Evolutionary conservation across 2,797 vertebrate genomes (phyloP), one percentile per base, ranked within the genome.

Genomic region (Neoniphon sammara): DNA sequence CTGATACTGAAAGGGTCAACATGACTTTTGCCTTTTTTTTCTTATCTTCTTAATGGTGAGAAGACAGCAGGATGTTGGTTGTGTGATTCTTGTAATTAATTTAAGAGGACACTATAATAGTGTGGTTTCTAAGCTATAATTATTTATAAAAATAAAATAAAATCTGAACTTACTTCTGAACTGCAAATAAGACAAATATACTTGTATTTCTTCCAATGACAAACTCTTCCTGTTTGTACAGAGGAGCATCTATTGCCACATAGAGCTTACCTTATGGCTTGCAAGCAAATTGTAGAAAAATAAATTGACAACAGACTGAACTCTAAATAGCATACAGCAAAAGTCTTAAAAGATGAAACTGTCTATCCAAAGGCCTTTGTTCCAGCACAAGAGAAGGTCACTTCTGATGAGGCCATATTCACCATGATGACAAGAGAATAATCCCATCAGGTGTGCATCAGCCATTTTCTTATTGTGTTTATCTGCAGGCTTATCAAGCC

Each of bases 391-490:
- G 68, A 83, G 78, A 90, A 88, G 90, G 90, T 90, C 87, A 90
- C 58, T 77, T 80, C 82, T 84, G 86, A 86, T 70, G 62, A 84
- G 85, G 63, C 78, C 67, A 23, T 83, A 84, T 87, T 91, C 87
- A 87, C 84, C 86, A 86, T 90, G 77, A 80, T 7, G 75, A 90
- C 86, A 84, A 80, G 67, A 87, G 67, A 73, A 59, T 89, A 91
- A 93, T 93, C 89, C 84, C 87, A 91, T 91, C 90, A 93, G 70
- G 81, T 87, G 89, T 82, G 83, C 77, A 87, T 79, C 87, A 82
- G 84, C 77, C 74, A 50, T 8, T 70, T 76, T 88, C 80, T 86
- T 86, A 85, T 84, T 91, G 89, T 91, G 79, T 89, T 87, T 86
- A 85, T 89, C 82, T 78, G 81, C 83, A 82, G 84, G 86, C 61